These are phyloP conservation scores for Neoseiulus cucumeris DNA, from an alignment of 1,140 invertebrate species.

Conservation along the genomic window DNA sequence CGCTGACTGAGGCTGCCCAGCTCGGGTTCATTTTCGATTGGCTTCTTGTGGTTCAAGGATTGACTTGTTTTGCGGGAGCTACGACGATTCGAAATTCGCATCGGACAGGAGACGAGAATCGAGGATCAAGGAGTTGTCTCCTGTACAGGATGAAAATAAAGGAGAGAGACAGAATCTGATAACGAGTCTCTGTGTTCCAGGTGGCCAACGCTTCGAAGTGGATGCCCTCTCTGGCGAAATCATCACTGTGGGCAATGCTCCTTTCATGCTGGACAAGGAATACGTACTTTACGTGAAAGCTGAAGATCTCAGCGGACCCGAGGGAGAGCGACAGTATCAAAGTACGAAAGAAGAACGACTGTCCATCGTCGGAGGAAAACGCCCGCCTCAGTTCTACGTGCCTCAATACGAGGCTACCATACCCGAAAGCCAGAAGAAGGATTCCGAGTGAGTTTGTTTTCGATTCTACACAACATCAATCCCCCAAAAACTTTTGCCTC, in stretches of 20 bases:
- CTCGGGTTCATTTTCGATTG: too few relatives aligned
- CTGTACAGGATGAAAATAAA: too few relatives aligned
- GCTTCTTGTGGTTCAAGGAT: too few relatives aligned
- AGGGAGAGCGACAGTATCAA: constrained; percentile 67
- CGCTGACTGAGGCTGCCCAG: too few relatives aligned
- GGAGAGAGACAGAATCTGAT: too few relatives aligned
- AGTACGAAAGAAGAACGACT: constrained; percentile 71
- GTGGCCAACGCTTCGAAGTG: constrained; percentile 58
- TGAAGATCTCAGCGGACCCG: constrained; percentile 76
- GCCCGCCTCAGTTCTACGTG: constrained; percentile 83
- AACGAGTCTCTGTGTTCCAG: constrained; percentile 26
- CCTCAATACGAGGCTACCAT: constrained; percentile 78
- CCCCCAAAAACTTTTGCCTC: too few relatives aligned
- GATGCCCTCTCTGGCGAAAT: constrained; percentile 80
- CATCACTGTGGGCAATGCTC: constrained; percentile 65
- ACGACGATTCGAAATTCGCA: too few relatives aligned
- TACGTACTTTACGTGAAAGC: constrained; percentile 87
- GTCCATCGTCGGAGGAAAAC: constrained; percentile 76
- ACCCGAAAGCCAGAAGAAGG: constrained; percentile 84
- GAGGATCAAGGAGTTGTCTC: too few relatives aligned
- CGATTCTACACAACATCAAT: too few relatives aligned
- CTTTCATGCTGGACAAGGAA: constrained; percentile 85
- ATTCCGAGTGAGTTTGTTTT: constrained; percentile 57
- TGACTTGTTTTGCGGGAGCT: too few relatives aligned
- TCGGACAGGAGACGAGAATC: too few relatives aligned